A percentile compares a stretch with the other conserved stretches of the same genome.
Conservation (phyloP, 37 sponge, comb jelly and placozoan genomes). For the Halichondria panicea region DNA sequence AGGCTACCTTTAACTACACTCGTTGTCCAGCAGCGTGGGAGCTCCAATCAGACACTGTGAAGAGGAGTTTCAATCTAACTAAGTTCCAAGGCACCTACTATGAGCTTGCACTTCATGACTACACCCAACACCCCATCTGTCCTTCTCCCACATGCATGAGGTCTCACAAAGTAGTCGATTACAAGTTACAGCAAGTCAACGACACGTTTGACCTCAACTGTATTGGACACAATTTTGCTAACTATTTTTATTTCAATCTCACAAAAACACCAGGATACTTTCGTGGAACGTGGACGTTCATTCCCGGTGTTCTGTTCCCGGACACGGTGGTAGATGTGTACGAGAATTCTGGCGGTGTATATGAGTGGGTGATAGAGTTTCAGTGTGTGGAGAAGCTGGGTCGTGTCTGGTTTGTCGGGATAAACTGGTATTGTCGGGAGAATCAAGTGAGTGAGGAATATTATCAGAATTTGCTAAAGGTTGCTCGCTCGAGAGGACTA, state of each 20-base stretch:
- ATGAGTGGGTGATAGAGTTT: conserved; percentile 67
- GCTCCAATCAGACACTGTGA: conserved; percentile 56
- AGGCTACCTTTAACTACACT: conserved; percentile 63
- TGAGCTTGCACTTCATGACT: conserved; percentile 64
- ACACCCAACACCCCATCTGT: conserved; percentile 61
- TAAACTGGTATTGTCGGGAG: conserved; percentile 48
- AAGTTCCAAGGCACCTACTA: conserved; percentile 56
- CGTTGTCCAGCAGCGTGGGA: conserved; percentile 51
- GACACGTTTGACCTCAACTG: conserved; percentile 44
- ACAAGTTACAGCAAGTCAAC: conserved; percentile 26
- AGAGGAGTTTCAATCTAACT: conserved; percentile 28
- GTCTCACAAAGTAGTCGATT: conserved; percentile 43
- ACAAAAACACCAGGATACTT: conserved; percentile 43
- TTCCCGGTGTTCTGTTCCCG: conserved; percentile 22
- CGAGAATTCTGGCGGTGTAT: conserved; percentile 22
- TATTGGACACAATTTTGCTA: conserved; percentile 9
- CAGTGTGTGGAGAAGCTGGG: conserved; percentile 58
- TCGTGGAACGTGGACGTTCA: background rate
- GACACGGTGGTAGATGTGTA: conserved; percentile 58
- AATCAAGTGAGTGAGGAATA: conserved; percentile 22
- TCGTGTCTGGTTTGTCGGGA: conserved; percentile 48
- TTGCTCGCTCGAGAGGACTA: conserved; percentile 42
- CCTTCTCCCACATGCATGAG: conserved; percentile 38
- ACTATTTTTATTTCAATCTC: conserved; percentile 29
- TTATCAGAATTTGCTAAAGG: conserved; percentile 18